Evolutionary conservation across 2,888 invertebrate species (phyloP).

Genomic region (Xanthia togata): DNA sequence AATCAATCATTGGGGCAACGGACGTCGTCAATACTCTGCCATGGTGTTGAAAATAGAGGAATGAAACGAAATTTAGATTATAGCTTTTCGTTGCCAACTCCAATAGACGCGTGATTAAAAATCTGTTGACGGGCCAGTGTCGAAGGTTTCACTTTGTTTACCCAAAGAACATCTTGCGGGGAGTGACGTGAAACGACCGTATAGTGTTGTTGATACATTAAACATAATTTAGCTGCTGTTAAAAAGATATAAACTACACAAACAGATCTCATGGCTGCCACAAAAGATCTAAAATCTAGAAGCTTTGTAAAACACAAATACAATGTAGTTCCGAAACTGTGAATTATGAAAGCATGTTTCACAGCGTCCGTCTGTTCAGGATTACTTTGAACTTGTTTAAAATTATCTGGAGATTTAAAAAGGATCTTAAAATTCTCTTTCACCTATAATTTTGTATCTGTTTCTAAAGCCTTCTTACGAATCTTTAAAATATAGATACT

Average conservation of each 20-base stretch:
- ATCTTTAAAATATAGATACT: not conserved
- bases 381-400: too few species aligned
- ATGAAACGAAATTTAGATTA: constrained; percentile 50
- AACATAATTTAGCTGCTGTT: constrained; percentile 48
- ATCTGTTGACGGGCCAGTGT: constrained; percentile 43
- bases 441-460: not conserved
- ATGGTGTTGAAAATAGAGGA: constrained; percentile 56
- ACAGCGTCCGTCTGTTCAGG: too few species aligned
- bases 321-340: not conserved
- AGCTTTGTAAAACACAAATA: not conserved
- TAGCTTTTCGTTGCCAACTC: constrained; percentile 56
- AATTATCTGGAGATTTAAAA: too few species aligned
- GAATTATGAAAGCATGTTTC: not conserved
- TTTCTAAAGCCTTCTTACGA: not conserved
- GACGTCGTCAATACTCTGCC: constrained; percentile 57
- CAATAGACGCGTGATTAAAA: constrained; percentile 43
- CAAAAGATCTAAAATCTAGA: constrained; percentile 11
- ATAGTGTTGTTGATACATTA: constrained; percentile 20
- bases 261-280: constrained; percentile 28
- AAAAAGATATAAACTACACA: constrained; percentile 36
- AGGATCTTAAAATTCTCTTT: too few species aligned
- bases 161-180: constrained; percentile 13
- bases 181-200: constrained; percentile 16
- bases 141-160: constrained; percentile 28
- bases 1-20: constrained; percentile 60